Evolutionary conservation across 1,140 invertebrate genomes (phyloP).

Genomic region (Hetaerina americana): DNA sequence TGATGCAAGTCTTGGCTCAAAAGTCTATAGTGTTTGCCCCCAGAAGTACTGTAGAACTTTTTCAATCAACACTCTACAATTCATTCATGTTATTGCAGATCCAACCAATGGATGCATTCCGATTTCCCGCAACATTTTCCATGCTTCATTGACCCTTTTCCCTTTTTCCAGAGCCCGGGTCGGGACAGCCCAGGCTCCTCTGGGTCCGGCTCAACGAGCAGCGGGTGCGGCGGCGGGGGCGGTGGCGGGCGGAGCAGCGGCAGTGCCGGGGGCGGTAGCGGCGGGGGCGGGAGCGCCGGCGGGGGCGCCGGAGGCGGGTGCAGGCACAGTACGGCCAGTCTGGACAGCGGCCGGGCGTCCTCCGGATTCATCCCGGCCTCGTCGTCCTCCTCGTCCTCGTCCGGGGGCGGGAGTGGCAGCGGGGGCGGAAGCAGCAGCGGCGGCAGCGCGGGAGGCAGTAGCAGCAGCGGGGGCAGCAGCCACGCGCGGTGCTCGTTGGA

Average conservation of each 20-base stretch:
- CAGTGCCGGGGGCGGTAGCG: constrained; percentile 54
- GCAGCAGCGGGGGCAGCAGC: background rate
- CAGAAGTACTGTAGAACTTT: too few relatives aligned
- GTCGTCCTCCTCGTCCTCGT: constrained; percentile 17
- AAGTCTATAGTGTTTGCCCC: too few relatives aligned
- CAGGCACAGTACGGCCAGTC: constrained; percentile 78
- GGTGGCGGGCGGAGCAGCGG: constrained; percentile 84
- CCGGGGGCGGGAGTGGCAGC: constrained; percentile 19
- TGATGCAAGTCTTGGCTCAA: too few relatives aligned
- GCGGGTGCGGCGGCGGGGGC: constrained; percentile 72
- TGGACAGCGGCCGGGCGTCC: constrained; percentile 84
- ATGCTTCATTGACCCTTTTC: too few relatives aligned
- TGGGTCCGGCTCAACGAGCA: constrained; percentile 49
- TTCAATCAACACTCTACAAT: too few relatives aligned
- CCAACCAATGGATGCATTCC: too few relatives aligned
- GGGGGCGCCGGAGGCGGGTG: constrained; percentile 57
- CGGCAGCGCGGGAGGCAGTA: constrained; percentile 26
- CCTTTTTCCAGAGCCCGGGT: constrained; percentile 58
- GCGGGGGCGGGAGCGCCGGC: constrained; percentile 69
- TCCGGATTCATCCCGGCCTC: constrained; percentile 46
- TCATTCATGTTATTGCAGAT: too few relatives aligned
- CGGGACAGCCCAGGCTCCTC: constrained; percentile 79
- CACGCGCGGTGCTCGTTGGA: constrained; percentile 1
- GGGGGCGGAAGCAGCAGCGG: constrained; percentile 28
- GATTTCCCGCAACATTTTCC: too few relatives aligned